Evolutionary conservation across 1,140 invertebrate genomes (phyloP).

Genomic region (Himalopsyche phryganea): DNA sequence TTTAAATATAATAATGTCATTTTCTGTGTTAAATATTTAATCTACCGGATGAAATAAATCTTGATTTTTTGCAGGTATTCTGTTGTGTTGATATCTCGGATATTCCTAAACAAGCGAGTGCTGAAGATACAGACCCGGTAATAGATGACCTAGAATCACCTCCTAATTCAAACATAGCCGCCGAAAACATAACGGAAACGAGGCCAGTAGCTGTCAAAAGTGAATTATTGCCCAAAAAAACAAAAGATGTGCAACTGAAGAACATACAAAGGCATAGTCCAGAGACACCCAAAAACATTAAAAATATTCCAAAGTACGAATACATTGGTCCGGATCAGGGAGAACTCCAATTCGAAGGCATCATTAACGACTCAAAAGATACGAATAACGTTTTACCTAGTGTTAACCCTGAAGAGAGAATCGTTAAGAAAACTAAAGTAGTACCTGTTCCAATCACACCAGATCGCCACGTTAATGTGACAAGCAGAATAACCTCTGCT

Average conservation of each 20-base stretch:
- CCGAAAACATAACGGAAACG: conserved; percentile 13
- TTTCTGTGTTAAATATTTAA: too few species aligned
- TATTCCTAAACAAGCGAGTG: conserved; percentile 14
- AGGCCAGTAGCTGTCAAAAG: conserved; percentile 1
- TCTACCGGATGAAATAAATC: too few species aligned
- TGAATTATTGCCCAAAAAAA: conserved; percentile 1
- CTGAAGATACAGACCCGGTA: not conserved
- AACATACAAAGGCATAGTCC: not conserved
- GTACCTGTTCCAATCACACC: not conserved
- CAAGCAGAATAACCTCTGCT: not conserved
- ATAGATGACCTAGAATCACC: conserved; percentile 5
- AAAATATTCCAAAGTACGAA: conserved; percentile 14
- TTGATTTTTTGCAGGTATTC: conserved; percentile 20
- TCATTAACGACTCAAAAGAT: conserved; percentile 22
- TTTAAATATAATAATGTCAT: not conserved
- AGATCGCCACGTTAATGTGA: conserved; percentile 6
- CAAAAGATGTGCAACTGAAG: conserved; percentile 11
- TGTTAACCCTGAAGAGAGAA: conserved; percentile 10
- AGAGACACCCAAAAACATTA: conserved; percentile 19
- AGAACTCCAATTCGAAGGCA: conserved; percentile 16
- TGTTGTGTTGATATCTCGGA: conserved; percentile 14
- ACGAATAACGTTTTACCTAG: conserved; percentile 22
- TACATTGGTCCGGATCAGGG: conserved; percentile 12
- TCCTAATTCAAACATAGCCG: conserved; percentile 3
- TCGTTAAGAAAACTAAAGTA: conserved; percentile 14